A percentile compares a stretch with the other conserved stretches of the same genome.
Evolutionary conservation across 92 coral and sea anemone genomes (phyloP).

Genomic region (Porites cylindrica): DNA sequence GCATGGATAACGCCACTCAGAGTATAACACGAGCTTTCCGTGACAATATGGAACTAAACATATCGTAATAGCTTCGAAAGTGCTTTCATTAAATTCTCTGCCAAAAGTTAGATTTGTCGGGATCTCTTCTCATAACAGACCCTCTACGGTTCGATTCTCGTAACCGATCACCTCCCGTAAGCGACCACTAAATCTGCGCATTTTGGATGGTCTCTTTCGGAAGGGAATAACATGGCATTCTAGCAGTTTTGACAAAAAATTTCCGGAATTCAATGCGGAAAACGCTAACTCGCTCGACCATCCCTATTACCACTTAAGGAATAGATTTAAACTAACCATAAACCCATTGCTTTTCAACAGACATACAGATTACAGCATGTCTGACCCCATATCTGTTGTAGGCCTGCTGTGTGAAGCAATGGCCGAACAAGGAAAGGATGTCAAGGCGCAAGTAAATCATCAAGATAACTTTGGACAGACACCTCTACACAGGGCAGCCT

Average conservation of each 20-base stretch:
- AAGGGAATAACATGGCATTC: background rate
- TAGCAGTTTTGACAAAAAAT: background rate
- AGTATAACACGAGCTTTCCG: no score
- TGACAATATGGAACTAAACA: no score
- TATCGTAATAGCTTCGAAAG: no score
- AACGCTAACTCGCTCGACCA: background rate
- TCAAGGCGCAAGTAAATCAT: slow-evolving; percentile 64
- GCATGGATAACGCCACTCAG: no score
- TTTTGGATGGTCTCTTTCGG: no score
- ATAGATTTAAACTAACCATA: no score
- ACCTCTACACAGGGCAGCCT: slow-evolving; percentile 84
- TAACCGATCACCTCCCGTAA: no score
- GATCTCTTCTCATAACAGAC: no score
- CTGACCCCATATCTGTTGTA: slow-evolving; percentile 84
- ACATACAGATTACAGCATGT: slow-evolving; percentile 70
- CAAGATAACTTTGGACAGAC: slow-evolving; percentile 89
- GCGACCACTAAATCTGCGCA: no score
- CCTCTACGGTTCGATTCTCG: no score
- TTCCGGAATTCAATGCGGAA: background rate
- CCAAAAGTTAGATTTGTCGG: no score
- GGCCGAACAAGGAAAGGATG: slow-evolving; percentile 75
- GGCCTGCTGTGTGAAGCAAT: slow-evolving; percentile 83
- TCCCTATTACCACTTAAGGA: background rate
- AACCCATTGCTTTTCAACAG: slow-evolving; percentile 21
- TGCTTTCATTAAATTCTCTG: no score